Conservation (phyloP, 2,888 invertebrate species). For the Ormyrus thymus region DNA sequence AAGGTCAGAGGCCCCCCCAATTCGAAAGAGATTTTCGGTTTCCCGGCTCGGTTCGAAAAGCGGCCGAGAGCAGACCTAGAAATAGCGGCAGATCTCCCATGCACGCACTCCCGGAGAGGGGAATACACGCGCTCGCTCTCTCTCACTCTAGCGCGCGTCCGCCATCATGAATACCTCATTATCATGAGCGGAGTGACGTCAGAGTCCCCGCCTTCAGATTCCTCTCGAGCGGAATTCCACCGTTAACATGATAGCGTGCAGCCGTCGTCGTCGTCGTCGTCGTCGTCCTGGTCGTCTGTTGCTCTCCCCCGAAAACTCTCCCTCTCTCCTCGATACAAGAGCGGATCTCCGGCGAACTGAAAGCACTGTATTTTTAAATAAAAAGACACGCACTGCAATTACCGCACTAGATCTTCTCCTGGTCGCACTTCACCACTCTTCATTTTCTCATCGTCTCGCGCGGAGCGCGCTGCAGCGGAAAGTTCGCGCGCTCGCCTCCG, state of each 20-base stretch:
- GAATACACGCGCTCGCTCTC: background rate
- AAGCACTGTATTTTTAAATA: too few species aligned
- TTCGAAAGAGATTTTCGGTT: too few species aligned
- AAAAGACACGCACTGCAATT: too few species aligned
- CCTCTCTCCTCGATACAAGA: constrained; percentile 13
- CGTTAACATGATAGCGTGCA: constrained; percentile 71
- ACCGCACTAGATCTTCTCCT: too few species aligned
- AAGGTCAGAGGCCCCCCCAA: too few species aligned
- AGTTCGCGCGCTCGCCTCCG: background rate
- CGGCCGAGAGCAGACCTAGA: too few species aligned
- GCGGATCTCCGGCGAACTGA: too few species aligned
- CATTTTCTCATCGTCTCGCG: background rate
- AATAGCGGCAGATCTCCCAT: background rate
- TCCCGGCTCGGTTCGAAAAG: too few species aligned
- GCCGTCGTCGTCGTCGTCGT: constrained; percentile 4
- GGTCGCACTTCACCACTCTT: constrained; percentile 55
- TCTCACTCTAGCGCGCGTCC: constrained; percentile 72
- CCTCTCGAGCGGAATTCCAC: constrained; percentile 76
- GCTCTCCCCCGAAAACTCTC: background rate
- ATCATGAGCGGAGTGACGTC: constrained; percentile 86
- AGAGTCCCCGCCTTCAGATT: constrained; percentile 80
- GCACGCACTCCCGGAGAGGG: background rate
- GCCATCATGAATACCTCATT: constrained; percentile 92
- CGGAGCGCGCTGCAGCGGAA: background rate
- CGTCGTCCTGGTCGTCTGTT: constrained; percentile 1